Evolutionary conservation across 2,113 vertebrate genomes (phyloP), one percentile per base, ranked within the genome.

Genomic region (Dolichallabes microphthalmus): DNA sequence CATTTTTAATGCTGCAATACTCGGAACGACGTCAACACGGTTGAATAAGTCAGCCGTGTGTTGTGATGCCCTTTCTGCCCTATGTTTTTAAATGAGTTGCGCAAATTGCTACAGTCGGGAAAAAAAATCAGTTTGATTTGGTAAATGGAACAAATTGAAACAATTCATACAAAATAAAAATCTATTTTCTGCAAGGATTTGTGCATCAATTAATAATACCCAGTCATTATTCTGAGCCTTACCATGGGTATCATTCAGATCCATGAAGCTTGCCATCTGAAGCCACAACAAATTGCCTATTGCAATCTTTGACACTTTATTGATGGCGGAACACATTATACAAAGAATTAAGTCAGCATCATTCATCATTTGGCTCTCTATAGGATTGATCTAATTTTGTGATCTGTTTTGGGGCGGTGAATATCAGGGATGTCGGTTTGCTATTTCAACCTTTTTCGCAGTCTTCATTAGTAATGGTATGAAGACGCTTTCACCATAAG

Each of bases 401-500:
- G 8, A 22, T 71, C 15, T 68, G 53, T 68, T 68, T 45, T 35
- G 14, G 53, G 30, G 45, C 39, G 27, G 22, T 0, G 27, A 35
- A 83, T 63, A 55, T 10, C 52, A 50, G 27, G 78, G 71, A 39
- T 81, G 12, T 13, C 39, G 77, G 32, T 60, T 30, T 35, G 17
- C 66, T 82, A 82, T 55, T 88, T 82, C 66, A 77, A 22, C 35
- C 84, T 88, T 90, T 84, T 90, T 84, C 60, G 64, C 63, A 60
- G 32, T 81, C 50, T 57, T 63, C 32, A 14, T 11, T 84, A 75
- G 19, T 27, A 75, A 82, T 87, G 86, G 22, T 68, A 82, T 20
- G 17, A 55, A 92, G 91, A 90, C 88, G 88, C 89, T 88, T 80
- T 88, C 81, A 89, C 88, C 86, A 91, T 85, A 87, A 39, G 87